Evolutionary conservation across 2,113 vertebrate genomes (phyloP), one percentile per base, ranked within the genome.

Genomic region (Gadus macrocephalus): DNA sequence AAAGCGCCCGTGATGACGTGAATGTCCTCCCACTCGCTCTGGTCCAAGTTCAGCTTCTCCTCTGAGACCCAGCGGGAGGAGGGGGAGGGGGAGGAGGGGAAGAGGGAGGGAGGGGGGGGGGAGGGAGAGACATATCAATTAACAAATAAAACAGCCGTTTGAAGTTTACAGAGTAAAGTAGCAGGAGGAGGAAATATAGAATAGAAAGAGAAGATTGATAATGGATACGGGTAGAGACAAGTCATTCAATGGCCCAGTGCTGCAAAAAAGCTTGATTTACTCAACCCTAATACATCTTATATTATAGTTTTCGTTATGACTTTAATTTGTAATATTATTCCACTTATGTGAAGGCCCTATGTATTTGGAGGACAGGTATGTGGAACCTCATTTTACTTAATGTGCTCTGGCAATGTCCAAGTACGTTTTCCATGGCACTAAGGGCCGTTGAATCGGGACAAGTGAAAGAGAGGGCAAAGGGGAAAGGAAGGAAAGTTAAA

Each of bases 1-100:
- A 97, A 85, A 56, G 95, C 96, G 56, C 95, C 95, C 0, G 94
- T 95, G 86, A 98, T 84, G 75, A 96, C 95, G 2, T 98, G 95
- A 63, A 98, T 88, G 70, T 97, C 95, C 53, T 96, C 95, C 96
- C 96, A 97, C 71, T 95, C 91, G 0, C 91, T 90, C 70, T 90
- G 89, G 64, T 93, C 91, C 87, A 97, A 89, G 86, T 94, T 92
- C 85, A 97, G 80, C 75, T 90, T 93, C 77, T 95, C 93, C 86
- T 94, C 95, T 96, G 86, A 76, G 70, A 59, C 38, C 71, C 63
- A 67, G 15, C 58, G 17, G 38, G 3, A 38, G 61, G 9, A n/a
- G 19, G 12, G 17, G 14, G 14, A 28, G 25, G 11, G 12, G 22
- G 0, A 20, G 53, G 3, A 15, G 19, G 17, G 49, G 55, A 31